Evolutionary conservation across 2,113 vertebrate species (phyloP).

Genomic region (Himantopus leucocephalus): DNA sequence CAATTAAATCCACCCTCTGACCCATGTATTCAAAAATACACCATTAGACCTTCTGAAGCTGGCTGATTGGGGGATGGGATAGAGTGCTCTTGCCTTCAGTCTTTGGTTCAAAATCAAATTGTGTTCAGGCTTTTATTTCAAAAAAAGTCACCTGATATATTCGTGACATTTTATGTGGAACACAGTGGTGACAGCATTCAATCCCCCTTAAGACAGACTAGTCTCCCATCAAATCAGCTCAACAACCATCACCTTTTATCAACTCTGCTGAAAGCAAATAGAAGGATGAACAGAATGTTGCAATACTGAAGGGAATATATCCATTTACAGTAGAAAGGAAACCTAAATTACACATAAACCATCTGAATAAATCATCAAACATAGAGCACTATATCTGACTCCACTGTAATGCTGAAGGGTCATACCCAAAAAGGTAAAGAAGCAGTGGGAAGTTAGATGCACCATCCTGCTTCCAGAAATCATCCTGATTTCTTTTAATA

Average conservation of each 20-base stretch:
- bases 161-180: background rate
- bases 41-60: background rate
- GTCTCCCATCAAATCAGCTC: background rate
- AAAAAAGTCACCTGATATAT: background rate
- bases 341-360: background rate
- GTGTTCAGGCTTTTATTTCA: background rate
- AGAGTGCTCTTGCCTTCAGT: background rate
- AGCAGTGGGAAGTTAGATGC: background rate
- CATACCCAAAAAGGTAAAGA: background rate
- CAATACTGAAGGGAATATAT: background rate
- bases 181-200: background rate
- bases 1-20: background rate
- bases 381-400: background rate
- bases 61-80: accelerated
- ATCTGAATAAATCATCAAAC: background rate
- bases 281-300: background rate
- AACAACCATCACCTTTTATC: background rate
- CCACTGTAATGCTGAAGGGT: background rate
- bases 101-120: background rate
- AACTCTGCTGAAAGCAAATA: background rate
- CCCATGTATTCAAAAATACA: background rate
- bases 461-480: background rate
- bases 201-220: background rate
- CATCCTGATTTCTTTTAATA: background rate
- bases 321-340: background rate